Evolutionary conservation across 37 sponge, comb jelly and placozoan species (phyloP).

Genomic region (Theonella swinhoei): DNA sequence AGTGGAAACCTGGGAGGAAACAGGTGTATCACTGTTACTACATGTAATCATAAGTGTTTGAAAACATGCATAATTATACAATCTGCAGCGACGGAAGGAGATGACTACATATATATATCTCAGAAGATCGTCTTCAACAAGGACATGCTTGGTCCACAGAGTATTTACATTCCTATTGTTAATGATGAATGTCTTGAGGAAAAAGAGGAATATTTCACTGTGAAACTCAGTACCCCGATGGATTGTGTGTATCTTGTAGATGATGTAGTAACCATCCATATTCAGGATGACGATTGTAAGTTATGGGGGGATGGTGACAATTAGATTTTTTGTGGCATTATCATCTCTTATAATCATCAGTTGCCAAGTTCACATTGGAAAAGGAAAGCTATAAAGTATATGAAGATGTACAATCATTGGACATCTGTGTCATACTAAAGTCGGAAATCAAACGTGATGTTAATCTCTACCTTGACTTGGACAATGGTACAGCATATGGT

Average conservation of each 20-base stretch:
- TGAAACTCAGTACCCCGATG: no score
- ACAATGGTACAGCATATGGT: not conserved
- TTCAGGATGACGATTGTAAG: not conserved
- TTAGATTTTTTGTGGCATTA: not conserved
- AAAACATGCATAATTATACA: not conserved
- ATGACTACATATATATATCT: not conserved
- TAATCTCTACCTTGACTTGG: not conserved
- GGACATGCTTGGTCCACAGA: not conserved
- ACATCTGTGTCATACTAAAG: not conserved
- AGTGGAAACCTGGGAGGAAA: not conserved
- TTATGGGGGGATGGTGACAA: no score
- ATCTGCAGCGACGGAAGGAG: not conserved
- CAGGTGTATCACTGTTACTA: no score
- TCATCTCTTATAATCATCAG: not conserved
- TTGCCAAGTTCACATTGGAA: not conserved
- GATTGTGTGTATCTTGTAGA: not conserved
- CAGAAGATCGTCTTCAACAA: not conserved
- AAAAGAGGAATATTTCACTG: not conserved
- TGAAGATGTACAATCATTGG: not conserved
- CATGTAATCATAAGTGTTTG: not conserved
- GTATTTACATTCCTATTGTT: not conserved
- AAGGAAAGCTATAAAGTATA: no score
- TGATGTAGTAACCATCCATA: not conserved
- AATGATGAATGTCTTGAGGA: slow-evolving; percentile 3
- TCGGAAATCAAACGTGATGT: not conserved